These are phyloP conservation scores for Archocentrus centrarchus DNA, from an alignment of 2,113 vertebrate species.

Conservation along the genomic window DNA sequence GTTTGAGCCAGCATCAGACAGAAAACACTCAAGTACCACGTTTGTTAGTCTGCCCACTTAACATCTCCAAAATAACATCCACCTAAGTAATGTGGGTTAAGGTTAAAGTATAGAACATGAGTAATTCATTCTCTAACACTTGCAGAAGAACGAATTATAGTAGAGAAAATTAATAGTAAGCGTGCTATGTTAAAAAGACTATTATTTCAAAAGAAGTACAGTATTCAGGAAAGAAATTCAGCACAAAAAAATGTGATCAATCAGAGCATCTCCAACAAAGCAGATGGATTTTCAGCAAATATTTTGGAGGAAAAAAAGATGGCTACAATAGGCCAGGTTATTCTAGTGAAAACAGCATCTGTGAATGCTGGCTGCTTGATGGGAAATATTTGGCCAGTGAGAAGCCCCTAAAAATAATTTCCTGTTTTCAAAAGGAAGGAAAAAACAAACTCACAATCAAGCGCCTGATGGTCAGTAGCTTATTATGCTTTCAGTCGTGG, in stretches of 20 bases:
- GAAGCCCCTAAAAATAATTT: constrained; percentile 47
- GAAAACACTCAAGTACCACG: not conserved
- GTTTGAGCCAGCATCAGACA: not conserved
- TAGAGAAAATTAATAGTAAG: not conserved
- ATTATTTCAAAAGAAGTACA: not conserved
- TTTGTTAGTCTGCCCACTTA: not conserved
- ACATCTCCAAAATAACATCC: not conserved
- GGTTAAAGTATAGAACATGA: not conserved
- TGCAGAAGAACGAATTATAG: not conserved
- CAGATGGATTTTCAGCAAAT: constrained; percentile 31
- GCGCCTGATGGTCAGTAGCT: constrained; percentile 14
- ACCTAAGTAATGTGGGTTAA: not conserved
- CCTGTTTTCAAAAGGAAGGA: constrained; percentile 34
- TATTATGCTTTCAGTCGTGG: constrained; percentile 11
- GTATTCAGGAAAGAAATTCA: not conserved
- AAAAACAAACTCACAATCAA: constrained; percentile 39
- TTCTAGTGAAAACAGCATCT: constrained; percentile 47
- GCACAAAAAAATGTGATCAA: not conserved
- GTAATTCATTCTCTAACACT: not conserved
- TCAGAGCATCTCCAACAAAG: not conserved
- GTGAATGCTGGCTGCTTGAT: constrained; percentile 26
- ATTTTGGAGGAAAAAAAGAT: constrained; percentile 12
- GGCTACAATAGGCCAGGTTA: constrained; percentile 14
- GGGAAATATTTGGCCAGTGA: constrained; percentile 34
- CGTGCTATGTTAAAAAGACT: not conserved